Evolutionary conservation across 2,797 vertebrate species (phyloP).

Genomic region (Schizothorax lantsangensis): DNA sequence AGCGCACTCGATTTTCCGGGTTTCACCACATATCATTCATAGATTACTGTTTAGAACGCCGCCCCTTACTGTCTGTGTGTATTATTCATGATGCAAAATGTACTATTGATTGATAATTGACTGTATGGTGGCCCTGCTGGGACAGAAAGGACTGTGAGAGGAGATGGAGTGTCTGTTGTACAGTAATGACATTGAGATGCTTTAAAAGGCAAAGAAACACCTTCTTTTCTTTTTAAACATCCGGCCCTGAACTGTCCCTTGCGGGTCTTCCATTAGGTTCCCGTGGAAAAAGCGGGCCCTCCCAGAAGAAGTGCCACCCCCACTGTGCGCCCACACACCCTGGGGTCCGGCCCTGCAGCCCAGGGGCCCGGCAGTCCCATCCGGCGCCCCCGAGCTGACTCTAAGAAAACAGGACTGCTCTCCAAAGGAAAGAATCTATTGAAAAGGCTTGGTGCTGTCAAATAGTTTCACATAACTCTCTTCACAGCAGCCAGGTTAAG

Average conservation of each 20-base stretch:
- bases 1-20: background rate
- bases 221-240: conserved; percentile 71
- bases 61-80: conserved; percentile 27
- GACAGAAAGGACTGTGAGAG: conserved; percentile 71
- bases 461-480: conserved; percentile 73
- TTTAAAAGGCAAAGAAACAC: conserved; percentile 66
- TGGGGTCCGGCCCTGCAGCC: conserved; percentile 84
- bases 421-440: conserved; percentile 96
- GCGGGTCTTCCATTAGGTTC: conserved; percentile 94
- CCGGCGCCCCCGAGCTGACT: conserved; percentile 86
- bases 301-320: conserved; percentile 90
- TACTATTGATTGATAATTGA: conserved; percentile 30
- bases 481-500: background rate
- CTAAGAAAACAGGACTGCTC: conserved; percentile 96
- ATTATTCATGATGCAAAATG: conserved; percentile 16
- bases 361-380: conserved; percentile 87
- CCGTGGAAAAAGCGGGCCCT: conserved; percentile 89
- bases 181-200: conserved; percentile 68
- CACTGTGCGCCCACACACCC: conserved; percentile 84
- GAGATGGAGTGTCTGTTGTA: conserved; percentile 60
- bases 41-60: conserved; percentile 53
- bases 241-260: conserved; percentile 81
- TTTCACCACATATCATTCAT: background rate
- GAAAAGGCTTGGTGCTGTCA: conserved; percentile 91
- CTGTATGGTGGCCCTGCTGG: conserved; percentile 71